A percentile compares a stretch with the other conserved stretches of the same genome.
phyloP scores from a whole-genome alignment of 2,113 vertebrate species.

The Erpornis zantholeuca region DNA sequence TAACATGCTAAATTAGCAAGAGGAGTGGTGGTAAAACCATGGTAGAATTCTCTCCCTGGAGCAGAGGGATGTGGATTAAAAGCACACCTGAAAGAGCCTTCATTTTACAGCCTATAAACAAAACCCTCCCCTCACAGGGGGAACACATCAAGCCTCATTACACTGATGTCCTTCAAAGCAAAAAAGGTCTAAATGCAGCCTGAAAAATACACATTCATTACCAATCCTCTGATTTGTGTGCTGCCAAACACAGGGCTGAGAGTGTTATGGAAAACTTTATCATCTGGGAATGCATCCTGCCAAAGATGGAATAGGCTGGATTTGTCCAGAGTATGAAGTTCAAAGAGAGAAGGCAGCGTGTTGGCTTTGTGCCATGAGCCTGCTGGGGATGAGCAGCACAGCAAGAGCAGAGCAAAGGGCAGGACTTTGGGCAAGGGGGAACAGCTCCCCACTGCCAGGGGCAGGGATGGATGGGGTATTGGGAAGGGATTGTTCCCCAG shows the following conservation, averaged over 20 bases:
- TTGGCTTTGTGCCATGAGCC: neutral
- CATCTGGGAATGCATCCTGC: neutral
- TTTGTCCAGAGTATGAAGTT: neutral
- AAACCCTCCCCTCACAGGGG: neutral
- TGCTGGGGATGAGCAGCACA: neutral
- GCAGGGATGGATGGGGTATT: neutral
- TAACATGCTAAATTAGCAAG: neutral
- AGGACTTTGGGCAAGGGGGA: neutral
- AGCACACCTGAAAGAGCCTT: neutral
- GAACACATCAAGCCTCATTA: neutral
- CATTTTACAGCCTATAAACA: neutral
- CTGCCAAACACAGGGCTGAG: neutral
- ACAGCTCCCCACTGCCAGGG: neutral
- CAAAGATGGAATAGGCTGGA: neutral
- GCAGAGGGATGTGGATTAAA: neutral
- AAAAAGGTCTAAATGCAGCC: neutral
- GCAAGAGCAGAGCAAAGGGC: neutral
- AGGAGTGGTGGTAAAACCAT: neutral
- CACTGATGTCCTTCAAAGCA: neutral
- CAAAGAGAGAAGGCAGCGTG: accelerated
- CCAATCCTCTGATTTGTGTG: neutral
- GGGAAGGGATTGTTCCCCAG: neutral
- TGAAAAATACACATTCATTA: neutral
- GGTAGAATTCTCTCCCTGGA: neutral
- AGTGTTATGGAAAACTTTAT: accelerated